Evolutionary conservation across 2,797 vertebrate genomes (phyloP), one percentile per base, ranked within the genome.

Genomic region (Eleutherodactylus coqui): DNA sequence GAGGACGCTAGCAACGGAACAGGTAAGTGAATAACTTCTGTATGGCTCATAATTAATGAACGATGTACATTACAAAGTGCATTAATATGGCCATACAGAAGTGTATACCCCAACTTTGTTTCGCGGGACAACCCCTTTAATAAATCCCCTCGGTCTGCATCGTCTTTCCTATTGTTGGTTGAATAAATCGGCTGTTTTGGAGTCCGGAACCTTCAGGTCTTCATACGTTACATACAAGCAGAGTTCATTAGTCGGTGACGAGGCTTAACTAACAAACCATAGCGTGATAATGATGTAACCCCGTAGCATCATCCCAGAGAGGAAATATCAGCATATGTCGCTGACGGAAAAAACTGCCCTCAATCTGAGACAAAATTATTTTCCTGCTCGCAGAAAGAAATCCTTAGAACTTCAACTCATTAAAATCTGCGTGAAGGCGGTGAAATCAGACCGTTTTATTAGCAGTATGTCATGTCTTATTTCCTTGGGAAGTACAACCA

Each of bases 341-440:
- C 19, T 49, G 51, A 75, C 49, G 73, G 73, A 51, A 75, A 49
- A 75, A 49, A 38, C 36, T 53, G 11, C 8, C 51, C n/a, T 80
- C 6, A 43, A 47, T 72, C 4, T 82, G 29, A 36, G 38, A 53
- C 34, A 32, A 82, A 70, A 49, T 49, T 11, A 34, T 72, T 70
- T 70, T 51, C 16, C 19, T 51, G 21, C 10, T 49, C 64, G 43
- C 47, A 72, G 64, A 72, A 55, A 51, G 14, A 53, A 82, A 36
- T 6, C 34, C 29, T 36, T 51, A 38, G 19, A 7, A 38, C 7
- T 34, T 72, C 62, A 34, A 38, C 45, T 72, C 79, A 72, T 10
- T 27, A 75, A 14, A 41, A 62, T 47, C 13, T 70, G 10, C 24
- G 21, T 47, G 73, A 51, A 75, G 29, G 27, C 73, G 29, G 72